A percentile compares a stretch with the other conserved stretches of the same genome.
Conservation (phyloP, 2,888 invertebrate genomes). For the Pegoplata infirma region DNA sequence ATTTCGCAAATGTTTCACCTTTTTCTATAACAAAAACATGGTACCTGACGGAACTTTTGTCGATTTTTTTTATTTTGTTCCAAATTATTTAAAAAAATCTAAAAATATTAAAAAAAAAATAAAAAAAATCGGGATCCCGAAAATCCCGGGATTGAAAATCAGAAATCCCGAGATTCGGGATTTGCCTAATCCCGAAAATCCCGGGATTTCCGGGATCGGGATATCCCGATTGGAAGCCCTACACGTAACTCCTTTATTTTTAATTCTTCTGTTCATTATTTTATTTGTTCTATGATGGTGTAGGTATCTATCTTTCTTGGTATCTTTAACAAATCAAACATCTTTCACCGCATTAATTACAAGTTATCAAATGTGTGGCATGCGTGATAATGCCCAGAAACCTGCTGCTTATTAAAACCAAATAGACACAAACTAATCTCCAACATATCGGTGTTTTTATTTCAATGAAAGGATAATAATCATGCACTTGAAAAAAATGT, state of each 20-base stretch:
- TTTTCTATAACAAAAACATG: too few species aligned
- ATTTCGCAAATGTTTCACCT: too few species aligned
- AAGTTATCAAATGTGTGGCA: slow-evolving; percentile 66
- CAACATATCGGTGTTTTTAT: slow-evolving; percentile 15
- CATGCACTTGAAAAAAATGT: slow-evolving; percentile 40
- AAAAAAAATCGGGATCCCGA: too few species aligned
- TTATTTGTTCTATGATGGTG: background rate
- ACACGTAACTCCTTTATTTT: slow-evolving; percentile 56
- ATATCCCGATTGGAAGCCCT: too few species aligned
- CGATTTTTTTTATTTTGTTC: too few species aligned
- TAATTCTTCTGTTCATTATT: slow-evolving; percentile 7
- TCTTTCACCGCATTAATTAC: slow-evolving; percentile 70
- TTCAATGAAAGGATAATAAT: slow-evolving; percentile 56
- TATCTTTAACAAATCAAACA: slow-evolving; percentile 70
- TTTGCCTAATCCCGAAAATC: too few species aligned
- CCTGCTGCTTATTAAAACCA: slow-evolving; percentile 46
- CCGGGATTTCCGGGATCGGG: too few species aligned
- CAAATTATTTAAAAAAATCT: too few species aligned
- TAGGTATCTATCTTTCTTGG: background rate
- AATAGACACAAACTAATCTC: slow-evolving; percentile 15
- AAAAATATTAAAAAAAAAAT: too few species aligned
- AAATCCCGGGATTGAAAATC: too few species aligned
- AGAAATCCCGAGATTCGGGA: too few species aligned
- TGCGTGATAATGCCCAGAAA: slow-evolving; percentile 59
- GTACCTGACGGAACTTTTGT: too few species aligned